These are phyloP conservation scores for Andrena praecox DNA, from an alignment of 2,888 invertebrate genomes.

Conservation along the genomic window DNA sequence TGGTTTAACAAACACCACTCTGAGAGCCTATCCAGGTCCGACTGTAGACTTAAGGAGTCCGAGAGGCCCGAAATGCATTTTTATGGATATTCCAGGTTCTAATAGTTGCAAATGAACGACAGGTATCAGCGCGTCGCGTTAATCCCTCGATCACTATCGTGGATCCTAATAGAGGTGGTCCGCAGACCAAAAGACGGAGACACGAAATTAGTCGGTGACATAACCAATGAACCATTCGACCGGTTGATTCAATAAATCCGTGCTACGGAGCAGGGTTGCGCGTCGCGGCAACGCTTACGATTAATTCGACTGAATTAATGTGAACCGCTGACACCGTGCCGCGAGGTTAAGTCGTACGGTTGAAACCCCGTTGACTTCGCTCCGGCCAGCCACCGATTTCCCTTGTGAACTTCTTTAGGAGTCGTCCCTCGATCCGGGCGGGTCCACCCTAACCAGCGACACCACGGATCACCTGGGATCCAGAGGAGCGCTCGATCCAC, in stretches of 20 bases:
- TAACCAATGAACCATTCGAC: conserved; percentile 81
- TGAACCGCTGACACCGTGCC: conserved; percentile 80
- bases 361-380: conserved; percentile 45
- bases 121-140: not conserved
- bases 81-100: too few relatives aligned
- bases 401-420: not conserved
- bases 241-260: conserved; percentile 84
- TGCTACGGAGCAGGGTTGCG: conserved; percentile 79
- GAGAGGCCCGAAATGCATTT: too few relatives aligned
- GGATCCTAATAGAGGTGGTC: conserved; percentile 19
- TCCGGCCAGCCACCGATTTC: not conserved
- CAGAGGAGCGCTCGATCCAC: not conserved
- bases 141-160: not conserved
- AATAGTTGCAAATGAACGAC: too few relatives aligned
- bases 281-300: conserved; percentile 78
- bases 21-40: too few relatives aligned
- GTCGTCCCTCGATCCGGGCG: not conserved
- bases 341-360: conserved; percentile 74
- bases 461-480: not conserved
- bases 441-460: not conserved
- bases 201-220: conserved; percentile 72
- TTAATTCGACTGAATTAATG: conserved; percentile 84
- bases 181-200: conserved; percentile 24
- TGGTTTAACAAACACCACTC: too few relatives aligned
- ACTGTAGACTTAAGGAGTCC: too few relatives aligned